These are phyloP conservation scores for Poecilobothrus nobilitatus DNA, from an alignment of 2,888 invertebrate genomes.

Conservation along the genomic window DNA sequence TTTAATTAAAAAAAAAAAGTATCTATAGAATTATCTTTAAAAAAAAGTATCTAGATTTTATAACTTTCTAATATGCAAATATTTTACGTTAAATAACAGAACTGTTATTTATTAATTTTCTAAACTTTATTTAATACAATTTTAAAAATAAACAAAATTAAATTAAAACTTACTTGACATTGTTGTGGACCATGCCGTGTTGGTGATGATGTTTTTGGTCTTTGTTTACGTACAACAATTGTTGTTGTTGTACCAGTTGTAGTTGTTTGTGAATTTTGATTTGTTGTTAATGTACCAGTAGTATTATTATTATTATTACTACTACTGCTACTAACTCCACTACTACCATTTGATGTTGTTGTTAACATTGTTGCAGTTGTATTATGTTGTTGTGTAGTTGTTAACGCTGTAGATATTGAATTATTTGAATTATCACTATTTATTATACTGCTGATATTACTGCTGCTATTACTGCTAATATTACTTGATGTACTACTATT, in stretches of 20 bases:
- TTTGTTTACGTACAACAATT: constrained; percentile 53
- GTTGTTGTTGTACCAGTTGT: constrained; percentile 27
- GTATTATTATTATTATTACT: constrained; percentile 26
- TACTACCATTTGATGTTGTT: constrained; percentile 27
- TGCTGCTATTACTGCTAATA: constrained; percentile 14
- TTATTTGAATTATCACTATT: constrained; percentile 18
- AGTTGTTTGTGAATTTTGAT: constrained; percentile 26
- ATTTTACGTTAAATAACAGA: too few species aligned
- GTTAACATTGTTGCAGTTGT: constrained; percentile 32
- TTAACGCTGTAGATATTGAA: constrained; percentile 20
- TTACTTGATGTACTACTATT: constrained; percentile 14
- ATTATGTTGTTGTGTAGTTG: constrained; percentile 27
- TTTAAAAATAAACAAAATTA: too few species aligned
- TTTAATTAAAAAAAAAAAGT: too few species aligned
- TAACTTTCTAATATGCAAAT: too few species aligned
- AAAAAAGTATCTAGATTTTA: too few species aligned
- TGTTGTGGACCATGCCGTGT: constrained; percentile 86
- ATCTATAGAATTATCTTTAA: too few species aligned
- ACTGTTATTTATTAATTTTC: too few species aligned
- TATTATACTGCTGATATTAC: constrained; percentile 19
- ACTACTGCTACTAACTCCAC: constrained; percentile 23
- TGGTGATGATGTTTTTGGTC: constrained; percentile 80
- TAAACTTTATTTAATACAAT: too few species aligned
- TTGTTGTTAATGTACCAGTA: constrained; percentile 23
- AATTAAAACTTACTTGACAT: constrained; percentile 67